Base-by-base conservation (phyloP, 2,888 invertebrate genomes). In the Drosophila longiperda region DNA sequence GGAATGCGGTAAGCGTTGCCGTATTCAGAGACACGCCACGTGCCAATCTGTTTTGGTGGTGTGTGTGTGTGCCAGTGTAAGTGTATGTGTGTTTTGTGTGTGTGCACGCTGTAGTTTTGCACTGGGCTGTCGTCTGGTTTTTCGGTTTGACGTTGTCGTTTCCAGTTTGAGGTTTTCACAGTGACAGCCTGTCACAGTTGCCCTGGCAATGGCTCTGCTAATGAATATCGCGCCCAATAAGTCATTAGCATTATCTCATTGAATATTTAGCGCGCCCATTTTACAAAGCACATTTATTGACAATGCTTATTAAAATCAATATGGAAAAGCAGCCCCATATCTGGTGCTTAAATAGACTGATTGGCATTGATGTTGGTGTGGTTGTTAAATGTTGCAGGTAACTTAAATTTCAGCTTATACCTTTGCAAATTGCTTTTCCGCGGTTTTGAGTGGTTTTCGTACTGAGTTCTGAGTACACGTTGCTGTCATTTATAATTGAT, bases 191-290 rank as follows among this genome's bases (percentile, higher is more conserved):
- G 83, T 78, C 75, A 75, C 87, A 82, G 75, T 82, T 67, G 69
- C 48, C 66, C 50, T 75, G 67, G 62, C 57, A 76, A 72, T 68
- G 45, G 50, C 38, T 61, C 67, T 79, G 61, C 75, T 83, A 90
- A 90, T 87, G 87, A 90, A 87, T 76, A 82, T 83, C 66, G 75
- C 61, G 68, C 73, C 75, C 73, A 86, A 88, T 86, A 88, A 90
- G 75, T 86, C 89, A 90, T 87, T 90, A 90, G 80, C 80, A 78
- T 78, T 88, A 70, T 75, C 73, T 78, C 80, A 78, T 84, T 89
- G 78, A 89, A 84, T 87, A 84, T 82, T 84, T 82, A 87, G 84
- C 73, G 72, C 73, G 45, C 29, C 60, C 59, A 78, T 80, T 78
- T 78, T 60, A 62, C 73, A 64, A 57, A 57, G 67, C 76, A 65